Evolutionary conservation across 2,888 invertebrate species (phyloP).

Genomic region (Timema podura): DNA sequence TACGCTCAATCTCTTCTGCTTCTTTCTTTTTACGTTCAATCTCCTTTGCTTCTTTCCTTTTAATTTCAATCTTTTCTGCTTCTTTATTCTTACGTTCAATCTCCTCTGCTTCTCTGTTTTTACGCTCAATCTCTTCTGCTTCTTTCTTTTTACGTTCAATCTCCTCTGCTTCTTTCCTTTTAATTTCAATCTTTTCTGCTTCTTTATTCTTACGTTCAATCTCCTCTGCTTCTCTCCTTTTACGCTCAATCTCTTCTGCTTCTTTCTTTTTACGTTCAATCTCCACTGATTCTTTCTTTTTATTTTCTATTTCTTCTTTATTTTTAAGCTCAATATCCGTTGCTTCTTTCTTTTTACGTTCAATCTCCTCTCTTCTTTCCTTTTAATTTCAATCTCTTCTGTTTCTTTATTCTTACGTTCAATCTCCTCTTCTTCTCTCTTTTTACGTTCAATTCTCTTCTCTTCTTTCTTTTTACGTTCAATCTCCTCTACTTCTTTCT

Average conservation of each 20-base stretch:
- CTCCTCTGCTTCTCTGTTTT: constrained; percentile 21
- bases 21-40: not conserved
- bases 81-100: constrained; percentile 18
- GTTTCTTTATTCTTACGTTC: not conserved
- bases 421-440: not conserved
- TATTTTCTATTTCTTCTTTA: constrained; percentile 20
- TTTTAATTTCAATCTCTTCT: too few relatives aligned
- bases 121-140: constrained; percentile 19
- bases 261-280: constrained; percentile 24
- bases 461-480: too few relatives aligned
- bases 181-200: constrained; percentile 17
- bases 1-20: too few relatives aligned
- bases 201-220: constrained; percentile 17
- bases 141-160: constrained; percentile 14
- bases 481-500: too few relatives aligned
- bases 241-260: constrained; percentile 26
- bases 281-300: constrained; percentile 25
- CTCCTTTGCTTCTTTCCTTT: constrained; percentile 36
- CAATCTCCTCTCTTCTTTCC: not conserved
- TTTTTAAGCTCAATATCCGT: constrained; percentile 16
- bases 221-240: constrained; percentile 17
- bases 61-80: constrained; percentile 37
- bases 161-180: constrained; percentile 25
- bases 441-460: not conserved
- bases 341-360: not conserved